Evolutionary conservation across 2,113 vertebrate genomes (phyloP), one percentile per base, ranked within the genome.

Genomic region (Uria aalge): DNA sequence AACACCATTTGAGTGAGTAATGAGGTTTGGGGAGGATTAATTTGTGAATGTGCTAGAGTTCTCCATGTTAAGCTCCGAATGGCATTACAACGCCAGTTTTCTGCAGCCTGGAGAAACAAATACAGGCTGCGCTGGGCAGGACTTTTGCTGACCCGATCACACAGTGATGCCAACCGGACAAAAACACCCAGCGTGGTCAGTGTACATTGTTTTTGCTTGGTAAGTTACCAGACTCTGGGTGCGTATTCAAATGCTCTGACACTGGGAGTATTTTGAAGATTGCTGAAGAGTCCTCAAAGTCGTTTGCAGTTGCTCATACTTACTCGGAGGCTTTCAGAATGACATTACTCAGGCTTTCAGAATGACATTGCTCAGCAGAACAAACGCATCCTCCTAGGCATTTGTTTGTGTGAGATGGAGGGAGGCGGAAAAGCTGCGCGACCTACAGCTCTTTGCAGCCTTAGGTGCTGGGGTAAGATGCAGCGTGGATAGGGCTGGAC

Each of bases 21-120:
- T 76, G 85, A 22, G 80, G 69, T 87, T 94, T 80, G 83, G 66
- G 62, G 48, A 83, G 93, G 95, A 97, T 97, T 96, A 96, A 43
- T 12, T 48, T 68, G 21, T 92, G 94, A 96, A 92, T 95, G 82
- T 88, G 89, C 89, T 94, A 68, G 87, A 69, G 47, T 80, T 97
- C 98, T 98, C 81, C 84, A 26, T 62, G 91, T 84, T 95, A 81
- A 79, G 72, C 95, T 78, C 47, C 14, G 11, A 52, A 63, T 21
- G 69, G 20, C 82, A 21, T 45, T 48, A 50, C n/a, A 62, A 2
- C 79, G 88, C 76, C 91, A 82, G 88, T 50, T 90, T 85, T 50
- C 92, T 92, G 92, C 69, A 86, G 77, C 88, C 84, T 55, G 57
- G 88, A 64, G 91, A 72, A 85, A 91, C 69, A 93, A 82, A 40